Evolutionary conservation across 1,140 invertebrate genomes (phyloP).

Genomic region (Melipona quadrifasciata): DNA sequence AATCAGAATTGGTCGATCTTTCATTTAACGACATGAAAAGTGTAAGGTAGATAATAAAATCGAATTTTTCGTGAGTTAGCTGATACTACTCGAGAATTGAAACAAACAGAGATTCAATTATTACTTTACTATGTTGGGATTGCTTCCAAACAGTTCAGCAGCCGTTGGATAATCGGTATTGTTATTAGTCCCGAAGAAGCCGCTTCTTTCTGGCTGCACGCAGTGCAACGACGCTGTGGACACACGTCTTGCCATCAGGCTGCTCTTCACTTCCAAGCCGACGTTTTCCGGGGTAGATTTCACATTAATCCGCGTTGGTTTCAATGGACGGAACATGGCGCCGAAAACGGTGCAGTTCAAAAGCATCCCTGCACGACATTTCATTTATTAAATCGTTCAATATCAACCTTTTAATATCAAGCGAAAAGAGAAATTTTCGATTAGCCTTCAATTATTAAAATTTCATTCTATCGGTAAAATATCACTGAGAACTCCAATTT

Average conservation of each 20-base stretch:
- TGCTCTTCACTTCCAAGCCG: conserved; percentile 69
- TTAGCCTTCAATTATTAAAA: not conserved
- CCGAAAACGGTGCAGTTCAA: conserved; percentile 91
- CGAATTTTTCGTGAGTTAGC: no score
- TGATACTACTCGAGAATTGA: no score
- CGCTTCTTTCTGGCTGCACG: conserved; percentile 67
- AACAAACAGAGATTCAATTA: not conserved
- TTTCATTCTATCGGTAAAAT: no score
- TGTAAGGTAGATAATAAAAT: no score
- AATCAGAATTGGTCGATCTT: no score
- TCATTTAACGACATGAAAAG: no score
- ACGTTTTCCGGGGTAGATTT: conserved; percentile 77
- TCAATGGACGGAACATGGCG: conserved; percentile 90
- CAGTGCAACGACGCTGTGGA: conserved; percentile 76
- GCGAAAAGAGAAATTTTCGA: not conserved
- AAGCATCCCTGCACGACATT: conserved; percentile 83
- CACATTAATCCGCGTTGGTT: conserved; percentile 85
- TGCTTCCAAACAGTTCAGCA: conserved; percentile 86
- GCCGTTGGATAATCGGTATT: conserved; percentile 90
- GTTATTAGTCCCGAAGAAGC: conserved; percentile 85
- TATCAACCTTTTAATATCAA: no score
- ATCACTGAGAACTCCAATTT: no score
- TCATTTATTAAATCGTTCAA: no score
- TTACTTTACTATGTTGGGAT: conserved; percentile 82
- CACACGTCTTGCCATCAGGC: conserved; percentile 70